Conservation (phyloP, 2,113 vertebrate species). For the Pygathrix nemaeus region DNA sequence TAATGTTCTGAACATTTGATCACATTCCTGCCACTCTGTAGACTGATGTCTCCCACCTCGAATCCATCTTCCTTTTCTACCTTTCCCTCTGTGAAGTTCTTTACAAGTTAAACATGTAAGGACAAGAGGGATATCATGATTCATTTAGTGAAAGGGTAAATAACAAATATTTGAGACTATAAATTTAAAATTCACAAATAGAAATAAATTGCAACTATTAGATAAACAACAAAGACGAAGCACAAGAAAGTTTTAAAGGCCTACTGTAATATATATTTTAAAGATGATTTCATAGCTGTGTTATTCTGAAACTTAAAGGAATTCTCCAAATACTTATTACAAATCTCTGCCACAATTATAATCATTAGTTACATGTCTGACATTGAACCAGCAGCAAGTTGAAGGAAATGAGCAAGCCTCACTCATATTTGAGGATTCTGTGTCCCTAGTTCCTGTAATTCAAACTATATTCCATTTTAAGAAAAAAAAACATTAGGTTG, state of each 20-base stretch:
- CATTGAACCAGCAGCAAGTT: not conserved
- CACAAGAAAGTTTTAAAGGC: not conserved
- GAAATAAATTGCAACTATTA: not conserved
- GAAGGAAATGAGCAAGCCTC: not conserved
- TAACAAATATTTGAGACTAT: not conserved
- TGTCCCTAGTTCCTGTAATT: not conserved
- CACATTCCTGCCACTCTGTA: not conserved
- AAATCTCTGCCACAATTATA: not conserved
- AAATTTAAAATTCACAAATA: not conserved
- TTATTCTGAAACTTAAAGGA: not conserved
- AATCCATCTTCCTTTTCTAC: not conserved
- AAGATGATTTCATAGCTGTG: not conserved
- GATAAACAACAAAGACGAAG: not conserved
- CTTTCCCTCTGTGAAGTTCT: not conserved
- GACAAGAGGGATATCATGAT: not conserved
- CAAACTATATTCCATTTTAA: not conserved
- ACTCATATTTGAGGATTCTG: not conserved
- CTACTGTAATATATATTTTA: not conserved
- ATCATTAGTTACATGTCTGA: not conserved
- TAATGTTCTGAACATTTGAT: not conserved
- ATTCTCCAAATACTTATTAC: not conserved
- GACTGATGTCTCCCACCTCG: not conserved
- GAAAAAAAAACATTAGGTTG: not conserved
- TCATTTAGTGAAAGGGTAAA: not conserved
- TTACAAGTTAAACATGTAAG: not conserved